phyloP scores from a whole-genome alignment of 2,797 vertebrate species.

The Psittacula echo region DNA sequence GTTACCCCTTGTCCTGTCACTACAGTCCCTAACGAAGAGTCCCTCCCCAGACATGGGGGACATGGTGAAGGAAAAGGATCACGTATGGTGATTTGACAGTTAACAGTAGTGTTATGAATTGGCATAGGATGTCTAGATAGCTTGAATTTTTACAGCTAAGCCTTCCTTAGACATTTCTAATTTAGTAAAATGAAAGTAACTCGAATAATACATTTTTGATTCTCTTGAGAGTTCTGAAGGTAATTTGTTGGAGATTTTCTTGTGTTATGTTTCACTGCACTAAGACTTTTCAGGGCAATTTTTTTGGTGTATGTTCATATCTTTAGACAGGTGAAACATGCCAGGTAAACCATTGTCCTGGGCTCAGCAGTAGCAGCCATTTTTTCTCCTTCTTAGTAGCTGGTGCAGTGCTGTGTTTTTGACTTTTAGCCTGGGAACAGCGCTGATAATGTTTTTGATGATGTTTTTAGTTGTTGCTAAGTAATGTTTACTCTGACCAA shows the following conservation, averaged over 20 bases:
- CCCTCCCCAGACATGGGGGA: background rate
- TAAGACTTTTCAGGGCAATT: background rate
- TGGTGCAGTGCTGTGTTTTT: background rate
- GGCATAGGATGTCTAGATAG: background rate
- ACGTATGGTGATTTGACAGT: background rate
- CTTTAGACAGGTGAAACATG: background rate
- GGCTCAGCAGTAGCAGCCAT: background rate
- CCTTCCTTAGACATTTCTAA: background rate
- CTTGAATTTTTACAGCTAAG: background rate
- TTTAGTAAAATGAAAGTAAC: background rate
- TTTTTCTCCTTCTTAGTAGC: background rate
- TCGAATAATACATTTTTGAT: rapidly evolving
- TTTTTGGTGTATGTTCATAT: background rate
- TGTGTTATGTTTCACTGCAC: background rate
- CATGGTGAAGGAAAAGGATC: background rate
- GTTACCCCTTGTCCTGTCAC: background rate
- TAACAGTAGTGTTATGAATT: background rate
- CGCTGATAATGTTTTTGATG: background rate
- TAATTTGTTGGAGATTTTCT: background rate
- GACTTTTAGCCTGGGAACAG: background rate
- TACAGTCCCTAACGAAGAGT: background rate
- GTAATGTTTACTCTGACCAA: background rate
- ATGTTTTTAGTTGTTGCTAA: background rate
- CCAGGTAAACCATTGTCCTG: background rate
- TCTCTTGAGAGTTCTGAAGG: background rate